phyloP scores from a whole-genome alignment of 2,113 vertebrate species.

The Xenopus laevis region DNA sequence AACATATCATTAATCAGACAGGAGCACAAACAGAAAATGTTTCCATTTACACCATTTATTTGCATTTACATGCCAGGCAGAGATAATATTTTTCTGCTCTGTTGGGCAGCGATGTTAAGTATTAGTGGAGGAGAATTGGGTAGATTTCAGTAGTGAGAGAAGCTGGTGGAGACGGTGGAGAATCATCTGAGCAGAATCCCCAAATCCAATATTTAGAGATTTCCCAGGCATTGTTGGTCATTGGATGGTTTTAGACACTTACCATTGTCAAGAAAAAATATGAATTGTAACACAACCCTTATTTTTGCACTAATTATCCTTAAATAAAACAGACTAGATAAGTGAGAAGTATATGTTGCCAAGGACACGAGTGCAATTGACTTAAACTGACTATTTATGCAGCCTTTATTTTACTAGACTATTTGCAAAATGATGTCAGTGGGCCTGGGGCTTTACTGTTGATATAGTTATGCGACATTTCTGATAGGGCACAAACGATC shows the following conservation, averaged over 20 bases:
- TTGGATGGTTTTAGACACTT: background rate
- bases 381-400: too few species aligned
- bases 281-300: too few species aligned
- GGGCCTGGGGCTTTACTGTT: too few species aligned
- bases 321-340: too few species aligned
- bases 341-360: too few species aligned
- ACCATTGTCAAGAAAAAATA: too few species aligned
- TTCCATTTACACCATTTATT: constrained; percentile 46
- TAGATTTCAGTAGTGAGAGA: constrained; percentile 10
- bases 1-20: constrained; percentile 46
- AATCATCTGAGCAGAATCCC: constrained; percentile 7
- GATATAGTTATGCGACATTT: too few species aligned
- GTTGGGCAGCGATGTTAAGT: constrained; percentile 30
- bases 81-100: constrained; percentile 44
- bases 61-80: constrained; percentile 43
- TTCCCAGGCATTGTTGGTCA: background rate
- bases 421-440: too few species aligned
- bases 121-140: constrained; percentile 17
- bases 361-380: too few species aligned
- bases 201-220: background rate
- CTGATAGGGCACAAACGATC: too few species aligned
- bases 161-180: background rate
- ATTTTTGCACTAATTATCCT: too few species aligned
- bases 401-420: too few species aligned
- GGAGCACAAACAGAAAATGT: constrained; percentile 43